Evolutionary conservation across 2,113 vertebrate genomes (phyloP), one percentile per base, ranked within the genome.

Genomic region (Columba janthina): DNA sequence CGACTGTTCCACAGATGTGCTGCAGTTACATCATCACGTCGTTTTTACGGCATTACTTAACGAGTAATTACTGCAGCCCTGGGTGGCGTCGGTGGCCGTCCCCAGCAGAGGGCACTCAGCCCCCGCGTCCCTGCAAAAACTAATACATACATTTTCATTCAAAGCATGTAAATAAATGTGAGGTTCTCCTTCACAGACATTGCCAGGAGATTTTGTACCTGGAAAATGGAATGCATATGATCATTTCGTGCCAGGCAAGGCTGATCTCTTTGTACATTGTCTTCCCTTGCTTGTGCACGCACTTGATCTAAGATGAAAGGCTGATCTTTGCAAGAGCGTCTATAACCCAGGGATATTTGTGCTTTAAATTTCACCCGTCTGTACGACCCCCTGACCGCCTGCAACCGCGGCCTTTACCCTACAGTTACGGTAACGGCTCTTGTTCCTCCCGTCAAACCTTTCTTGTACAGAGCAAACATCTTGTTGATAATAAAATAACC

Each of bases 71-170:
- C 18, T 2, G 44, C 29, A 25, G 60, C 2, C 12, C 5, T 5
- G 11, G 60, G 51, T 0, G 16, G 4, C 12, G 1, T 31, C 5
- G 1, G 1, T 5, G 60, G 58, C 72, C 71, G 21, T 22, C 8
- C 88, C 96, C 97, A 92, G 14, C 85, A 94, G 95, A 95, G 95
- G 96, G 94, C 96, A 93, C 85, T 79, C 79, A 10, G 77, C 10
- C 40, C 94, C 48, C 29, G 15, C 24, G 2, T 15, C 56, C 70
- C 60, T 5, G 5, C 38, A 64, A 54, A 84, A 58, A 3, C 26
- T 46, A 29, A 46, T 10, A 20, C 90, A 67, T 12, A 11, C 2
- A 5, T 11, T 48, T 72, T 42, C 20, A 14, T 13, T 26, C 38
- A 15, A 15, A 3, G 14, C 0, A 0, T 11, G 12, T 20, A 14